Base-by-base conservation (phyloP, 2,888 invertebrate species). In the Acronicta psi region DNA sequence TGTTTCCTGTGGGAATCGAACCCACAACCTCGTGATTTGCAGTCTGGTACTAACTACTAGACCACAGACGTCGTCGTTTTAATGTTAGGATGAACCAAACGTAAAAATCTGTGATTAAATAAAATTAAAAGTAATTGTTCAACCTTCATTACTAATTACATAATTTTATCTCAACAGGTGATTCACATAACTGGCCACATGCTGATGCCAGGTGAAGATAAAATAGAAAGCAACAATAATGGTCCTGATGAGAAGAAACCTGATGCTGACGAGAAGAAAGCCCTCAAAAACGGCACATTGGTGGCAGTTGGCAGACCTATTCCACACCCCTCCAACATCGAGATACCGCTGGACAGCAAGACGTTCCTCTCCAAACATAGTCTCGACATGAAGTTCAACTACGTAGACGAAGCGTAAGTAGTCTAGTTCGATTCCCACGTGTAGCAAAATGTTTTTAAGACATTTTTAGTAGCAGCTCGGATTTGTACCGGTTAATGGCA, bases 371-470 rank as follows among this genome's bases (percentile, higher is more conserved):
- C 98, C 16, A 97, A 98, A 85, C 99, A 99, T 88, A 97, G 96
- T 79, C 95, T 98, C 84, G 98, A 98, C 85, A 99, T 99, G 98
- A 98, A 97, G 85, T 98, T 98, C 84, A 98, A 98, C 18, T 98
- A 98, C 85, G 98, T 97, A 60, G 99, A 99, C 91, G 98, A 98
- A 74, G 97, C 97, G 99, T 99, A 88, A 96, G 96, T n/a, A n/a
- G n/a, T n/a, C n/a, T n/a, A n/a, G n/a, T n/a, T n/a, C n/a, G n/a
- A n/a, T n/a, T n/a, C n/a, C n/a, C n/a, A n/a, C n/a, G n/a, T n/a
- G n/a, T n/a, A n/a, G n/a, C n/a, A n/a, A n/a, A n/a, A n/a, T n/a
- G n/a, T n/a, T n/a, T n/a, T n/a, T n/a, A n/a, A n/a, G n/a, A n/a
- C n/a, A n/a, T n/a, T n/a, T n/a, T n/a, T n/a, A n/a, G n/a, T n/a